Base-by-base conservation (phyloP, 2,113 vertebrate genomes). In the Condylura cristata region DNA sequence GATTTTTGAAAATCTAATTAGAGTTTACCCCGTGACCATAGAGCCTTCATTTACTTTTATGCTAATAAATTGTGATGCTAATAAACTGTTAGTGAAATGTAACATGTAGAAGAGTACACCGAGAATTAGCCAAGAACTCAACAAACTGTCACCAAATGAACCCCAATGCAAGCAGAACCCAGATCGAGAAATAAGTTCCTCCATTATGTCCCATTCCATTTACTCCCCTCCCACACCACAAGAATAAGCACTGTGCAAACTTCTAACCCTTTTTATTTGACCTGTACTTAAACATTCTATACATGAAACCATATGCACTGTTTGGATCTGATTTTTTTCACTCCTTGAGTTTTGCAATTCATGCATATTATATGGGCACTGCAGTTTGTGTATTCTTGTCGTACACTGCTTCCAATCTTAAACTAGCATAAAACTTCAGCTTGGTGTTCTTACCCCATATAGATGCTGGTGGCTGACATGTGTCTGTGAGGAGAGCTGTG, bases 341-440 rank as follows among this genome's bases (percentile, higher is more conserved):
- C 20, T 87, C 22, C 56, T 56, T 80, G 70, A 58, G 5, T 46
- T 75, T 71, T 80, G 39, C 61, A 41, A 80, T 88, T 83, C 34
- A 56, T 3, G 28, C 46, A 61, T 68, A 30, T 76, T 82, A 32
- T 44, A 39, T 60, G 61, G 53, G 22, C 46, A 48, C 28, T 85
- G 24, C 44, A 53, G 68, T 80, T 83, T 90, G 37, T 83, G 78
- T 93, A 56, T 94, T 88, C 7, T 84, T 89, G 6, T 24, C 86
- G 32, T 78, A 76, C 65, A 66, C 56, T 51, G 32, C 79, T 90
- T 83, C 34, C 90, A 86, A 41, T 68, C 53, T 71, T 83, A 39
- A 81, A 68, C 9, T 72, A 89, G 46, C 63, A 61, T 30, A 66
- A 32, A 80, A 86, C 86, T 56, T 89, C 37, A 89, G 28, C 51